phyloP scores from a whole-genome alignment of 2,113 vertebrate species.

The Caretta caretta region DNA sequence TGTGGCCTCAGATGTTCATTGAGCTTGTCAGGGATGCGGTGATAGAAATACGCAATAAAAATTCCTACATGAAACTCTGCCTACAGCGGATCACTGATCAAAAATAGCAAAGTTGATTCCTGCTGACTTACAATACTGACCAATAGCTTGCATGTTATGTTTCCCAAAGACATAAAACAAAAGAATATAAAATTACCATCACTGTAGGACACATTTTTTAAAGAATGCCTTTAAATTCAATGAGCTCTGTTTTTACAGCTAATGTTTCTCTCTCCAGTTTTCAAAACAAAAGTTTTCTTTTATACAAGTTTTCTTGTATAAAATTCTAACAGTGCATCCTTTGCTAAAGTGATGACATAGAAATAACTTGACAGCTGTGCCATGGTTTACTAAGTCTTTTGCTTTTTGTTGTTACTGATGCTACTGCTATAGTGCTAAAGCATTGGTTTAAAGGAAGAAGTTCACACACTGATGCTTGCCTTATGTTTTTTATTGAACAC shows the following conservation, averaged over 20 bases:
- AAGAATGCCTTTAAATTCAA: slow-evolving; percentile 22
- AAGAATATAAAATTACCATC: background rate
- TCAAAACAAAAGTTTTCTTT: background rate
- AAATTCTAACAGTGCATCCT: background rate
- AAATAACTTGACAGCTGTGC: background rate
- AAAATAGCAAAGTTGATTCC: slow-evolving; percentile 57
- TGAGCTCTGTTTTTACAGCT: background rate
- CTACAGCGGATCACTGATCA: slow-evolving; percentile 85
- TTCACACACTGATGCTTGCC: background rate
- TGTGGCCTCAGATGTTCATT: slow-evolving; percentile 97
- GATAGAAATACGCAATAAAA: slow-evolving; percentile 89
- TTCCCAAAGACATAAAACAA: slow-evolving; percentile 20
- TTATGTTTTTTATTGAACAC: slow-evolving; percentile 52
- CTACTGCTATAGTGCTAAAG: background rate
- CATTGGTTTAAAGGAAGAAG: slow-evolving; percentile 3
- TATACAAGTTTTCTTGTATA: background rate
- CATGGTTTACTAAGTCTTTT: background rate
- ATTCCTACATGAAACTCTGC: slow-evolving; percentile 88
- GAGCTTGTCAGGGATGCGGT: slow-evolving; percentile 95
- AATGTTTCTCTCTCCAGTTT: background rate
- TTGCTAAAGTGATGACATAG: background rate
- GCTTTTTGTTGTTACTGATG: background rate
- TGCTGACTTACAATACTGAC: background rate
- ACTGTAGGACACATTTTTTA: background rate
- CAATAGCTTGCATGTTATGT: background rate